Conservation (phyloP, 2,888 invertebrate species). For the Baronia brevicornis region DNA sequence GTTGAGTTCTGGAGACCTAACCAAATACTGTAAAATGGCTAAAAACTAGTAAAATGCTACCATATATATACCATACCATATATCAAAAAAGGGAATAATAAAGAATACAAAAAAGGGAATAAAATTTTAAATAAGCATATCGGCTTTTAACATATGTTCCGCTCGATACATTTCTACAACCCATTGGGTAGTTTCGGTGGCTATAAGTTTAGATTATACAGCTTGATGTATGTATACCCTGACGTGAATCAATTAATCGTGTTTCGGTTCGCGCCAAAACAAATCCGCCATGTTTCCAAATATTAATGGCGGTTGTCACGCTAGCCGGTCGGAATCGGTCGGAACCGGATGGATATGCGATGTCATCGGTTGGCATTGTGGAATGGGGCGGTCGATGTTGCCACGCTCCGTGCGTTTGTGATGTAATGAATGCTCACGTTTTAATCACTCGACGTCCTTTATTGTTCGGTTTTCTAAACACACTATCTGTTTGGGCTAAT, state of each 20-base stretch:
- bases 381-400: constrained; percentile 8
- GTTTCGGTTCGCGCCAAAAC: constrained; percentile 60
- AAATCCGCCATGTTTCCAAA: constrained; percentile 53
- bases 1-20: too few species aligned
- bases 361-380: constrained; percentile 21
- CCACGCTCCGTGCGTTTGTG: constrained; percentile 1
- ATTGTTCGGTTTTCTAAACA: constrained; percentile 2
- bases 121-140: too few species aligned
- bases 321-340: constrained; percentile 24
- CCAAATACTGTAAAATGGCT: too few species aligned
- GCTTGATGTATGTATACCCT: constrained; percentile 44
- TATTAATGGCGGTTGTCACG: constrained; percentile 45
- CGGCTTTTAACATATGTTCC: too few species aligned
- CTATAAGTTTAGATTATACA: constrained; percentile 22
- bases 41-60: too few species aligned
- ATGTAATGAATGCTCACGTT: constrained; percentile 1
- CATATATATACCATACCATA: too few species aligned
- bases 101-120: too few species aligned
- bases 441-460: background rate
- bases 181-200: constrained; percentile 11
- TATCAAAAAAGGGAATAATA: too few species aligned
- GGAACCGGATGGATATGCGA: constrained; percentile 25
- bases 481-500: too few species aligned
- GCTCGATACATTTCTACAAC: too few species aligned
- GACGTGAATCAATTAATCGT: constrained; percentile 57